Base-by-base conservation (phyloP, 2,888 invertebrate genomes). In the Strigamia maritima region DNA sequence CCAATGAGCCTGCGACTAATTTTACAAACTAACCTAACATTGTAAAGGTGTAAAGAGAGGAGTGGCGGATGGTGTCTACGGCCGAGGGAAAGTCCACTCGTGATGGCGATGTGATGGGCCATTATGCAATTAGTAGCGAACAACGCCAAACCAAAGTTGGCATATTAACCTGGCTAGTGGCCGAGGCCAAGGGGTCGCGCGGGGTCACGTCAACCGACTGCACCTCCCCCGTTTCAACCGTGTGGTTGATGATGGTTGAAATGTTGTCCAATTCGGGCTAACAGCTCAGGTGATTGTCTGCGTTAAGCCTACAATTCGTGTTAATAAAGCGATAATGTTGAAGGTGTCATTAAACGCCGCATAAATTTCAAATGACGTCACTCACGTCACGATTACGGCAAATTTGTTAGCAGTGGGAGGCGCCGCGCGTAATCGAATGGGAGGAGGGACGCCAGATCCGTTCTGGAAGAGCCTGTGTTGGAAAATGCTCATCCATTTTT, bases 31-130 rank as follows among this genome's bases (percentile, higher is more conserved):
- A 54, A 54, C 54, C 54, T 19, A 54, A 54, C 54, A 54, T 54
- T 54, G 74, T 60, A 19, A 19, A 19, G 35, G 74, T 35, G 74
- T 26, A 26, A 74, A 74, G 74, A 28, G 74, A 35, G 74, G 35
- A n/a, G 74, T n/a, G 74, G 44, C 16, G 44, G 14, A 1, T 16
- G 19, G 54, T 54, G 54, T 54, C 54, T 54, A 54, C 54, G 54
- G 54, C 54, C n/a, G 19, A 74, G 74, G 74, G 74, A 74, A 74
- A 35, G 74, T 74, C 28, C 74, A 74, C 74, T 74, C 31, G 74
- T 35, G 54, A 54, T 54, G 54, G 54, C 54, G 19, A 54, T 54
- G 54, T 54, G 54, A 54, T 54, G 54, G 54, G 54, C 54, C 54
- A 54, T 54, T 54, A 54, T 54, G 54, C 54, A 54, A 54, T 54